Base-by-base conservation (phyloP, 2,113 vertebrate genomes). In the Helogale parvula region DNA sequence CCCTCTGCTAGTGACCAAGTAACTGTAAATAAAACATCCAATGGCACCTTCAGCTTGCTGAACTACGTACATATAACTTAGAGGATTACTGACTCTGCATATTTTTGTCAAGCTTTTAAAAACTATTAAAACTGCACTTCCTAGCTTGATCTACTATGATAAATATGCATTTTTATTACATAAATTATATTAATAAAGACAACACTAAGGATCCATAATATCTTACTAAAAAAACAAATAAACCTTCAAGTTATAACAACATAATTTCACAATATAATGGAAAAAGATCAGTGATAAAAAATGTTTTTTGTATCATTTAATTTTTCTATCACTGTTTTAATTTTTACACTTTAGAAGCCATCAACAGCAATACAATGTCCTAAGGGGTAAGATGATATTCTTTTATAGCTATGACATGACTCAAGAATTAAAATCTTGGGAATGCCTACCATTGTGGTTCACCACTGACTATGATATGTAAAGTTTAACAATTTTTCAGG, bases 271-370 rank as follows among this genome's bases (percentile, higher is more conserved):
- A 92, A 93, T 76, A 77, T 81, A 90, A 94, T 76, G 31, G 31
- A 85, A 83, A 93, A 92, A 94, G 69, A 79, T 54, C 57, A 96
- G 41, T 23, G 88, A n/a, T n/a, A 68, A 88, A 88, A 93, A 95
- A n/a, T 77, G 16, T 76, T 92, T 93, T 60, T 60, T 23, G 7
- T 8, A 60, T 21, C 21, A 60, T 25, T 60, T 60, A 21, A 60
- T 23, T 23, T 23, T 60, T 60, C 23, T 23, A 60, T 60, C 57
- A 57, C 7, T 57, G 57, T 21, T 23, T 60, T 60, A 60, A 94
- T 47, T 52, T 45, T 60, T 81, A 83, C 94, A 96, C 66, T 50
- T 69, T 92, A 4, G 97, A 93, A 90, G 54, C 90, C 89, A 86
- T 60, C 47, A 87, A 66, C 16, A 95, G 35, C 54, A 85, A 87